Evolutionary conservation across 2,888 invertebrate species (phyloP).

Genomic region (Campoplex capitator): DNA sequence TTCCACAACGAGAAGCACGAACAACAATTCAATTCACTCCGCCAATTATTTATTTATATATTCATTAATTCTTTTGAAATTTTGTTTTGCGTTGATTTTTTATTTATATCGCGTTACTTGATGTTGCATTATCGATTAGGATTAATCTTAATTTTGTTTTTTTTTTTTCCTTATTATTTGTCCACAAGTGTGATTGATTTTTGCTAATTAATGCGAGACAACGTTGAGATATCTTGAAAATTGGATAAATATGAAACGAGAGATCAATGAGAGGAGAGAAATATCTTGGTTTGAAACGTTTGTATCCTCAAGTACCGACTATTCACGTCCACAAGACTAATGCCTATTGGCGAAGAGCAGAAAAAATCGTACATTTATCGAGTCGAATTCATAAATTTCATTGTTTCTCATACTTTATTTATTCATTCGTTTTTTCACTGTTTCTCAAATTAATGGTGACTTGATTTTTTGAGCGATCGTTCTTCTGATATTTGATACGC

Average conservation of each 20-base stretch:
- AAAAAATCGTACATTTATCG: constrained; percentile 22
- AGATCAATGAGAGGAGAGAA: constrained; percentile 37
- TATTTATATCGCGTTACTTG: constrained; percentile 30
- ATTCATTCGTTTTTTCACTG: constrained; percentile 6
- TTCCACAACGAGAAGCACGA: constrained; percentile 61
- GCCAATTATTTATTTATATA: constrained; percentile 37
- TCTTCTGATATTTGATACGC: constrained; percentile 7
- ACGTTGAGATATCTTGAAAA: constrained; percentile 51
- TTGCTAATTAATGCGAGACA: constrained; percentile 40
- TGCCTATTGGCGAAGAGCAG: constrained; percentile 7
- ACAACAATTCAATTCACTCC: constrained; percentile 60
- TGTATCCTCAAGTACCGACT: background rate
- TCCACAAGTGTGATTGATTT: constrained; percentile 43
- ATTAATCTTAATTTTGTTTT: constrained; percentile 17
- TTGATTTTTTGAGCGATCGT: constrained; percentile 30
- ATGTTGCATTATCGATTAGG: constrained; percentile 53
- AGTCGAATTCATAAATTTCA: constrained; percentile 33
- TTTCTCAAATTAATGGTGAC: constrained; percentile 15
- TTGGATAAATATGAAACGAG: constrained; percentile 30
- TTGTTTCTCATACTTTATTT: constrained; percentile 14
- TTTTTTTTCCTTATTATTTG: constrained; percentile 33
- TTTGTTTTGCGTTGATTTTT: constrained; percentile 12
- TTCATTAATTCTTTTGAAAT: background rate
- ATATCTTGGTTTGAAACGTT: constrained; percentile 34
- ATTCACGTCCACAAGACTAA: constrained; percentile 26